Evolutionary conservation across 2,888 invertebrate genomes (phyloP).

Genomic region (Pollenia labialis): DNA sequence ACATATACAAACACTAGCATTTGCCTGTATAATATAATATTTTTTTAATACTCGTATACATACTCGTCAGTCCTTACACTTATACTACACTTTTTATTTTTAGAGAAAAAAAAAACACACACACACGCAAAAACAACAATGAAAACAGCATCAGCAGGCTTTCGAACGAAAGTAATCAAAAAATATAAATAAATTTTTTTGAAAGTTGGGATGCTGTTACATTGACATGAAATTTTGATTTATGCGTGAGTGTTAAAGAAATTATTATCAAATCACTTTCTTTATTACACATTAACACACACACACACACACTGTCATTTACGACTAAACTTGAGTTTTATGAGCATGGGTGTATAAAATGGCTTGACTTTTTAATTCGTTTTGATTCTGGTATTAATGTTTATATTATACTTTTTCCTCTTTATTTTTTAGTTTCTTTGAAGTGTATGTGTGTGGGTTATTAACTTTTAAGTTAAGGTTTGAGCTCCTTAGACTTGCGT

Average conservation of each 20-base stretch:
- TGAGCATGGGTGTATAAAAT: background rate
- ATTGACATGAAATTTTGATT: slow-evolving; percentile 58
- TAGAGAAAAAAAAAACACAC: background rate
- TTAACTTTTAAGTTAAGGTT: background rate
- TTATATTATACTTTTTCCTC: background rate
- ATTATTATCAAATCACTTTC: slow-evolving; percentile 63
- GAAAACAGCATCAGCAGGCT: background rate
- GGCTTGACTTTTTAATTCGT: background rate
- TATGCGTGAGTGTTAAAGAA: slow-evolving; percentile 44
- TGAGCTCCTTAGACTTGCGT: no score
- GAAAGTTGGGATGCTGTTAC: slow-evolving; percentile 32
- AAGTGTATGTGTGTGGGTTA: background rate
- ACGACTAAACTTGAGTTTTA: background rate
- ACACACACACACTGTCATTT: background rate
- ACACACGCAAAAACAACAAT: slow-evolving; percentile 4
- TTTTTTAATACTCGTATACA: slow-evolving; percentile 4
- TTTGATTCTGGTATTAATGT: background rate
- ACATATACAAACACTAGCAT: background rate
- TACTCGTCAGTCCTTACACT: background rate
- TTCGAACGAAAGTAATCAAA: background rate
- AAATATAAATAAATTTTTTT: slow-evolving; percentile 11
- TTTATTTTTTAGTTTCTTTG: background rate
- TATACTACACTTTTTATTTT: no score
- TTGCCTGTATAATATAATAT: slow-evolving; percentile 18
- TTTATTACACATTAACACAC: slow-evolving; percentile 38